phyloP scores from a whole-genome alignment of 2,888 invertebrate genomes.

The Drosophila lutescens region DNA sequence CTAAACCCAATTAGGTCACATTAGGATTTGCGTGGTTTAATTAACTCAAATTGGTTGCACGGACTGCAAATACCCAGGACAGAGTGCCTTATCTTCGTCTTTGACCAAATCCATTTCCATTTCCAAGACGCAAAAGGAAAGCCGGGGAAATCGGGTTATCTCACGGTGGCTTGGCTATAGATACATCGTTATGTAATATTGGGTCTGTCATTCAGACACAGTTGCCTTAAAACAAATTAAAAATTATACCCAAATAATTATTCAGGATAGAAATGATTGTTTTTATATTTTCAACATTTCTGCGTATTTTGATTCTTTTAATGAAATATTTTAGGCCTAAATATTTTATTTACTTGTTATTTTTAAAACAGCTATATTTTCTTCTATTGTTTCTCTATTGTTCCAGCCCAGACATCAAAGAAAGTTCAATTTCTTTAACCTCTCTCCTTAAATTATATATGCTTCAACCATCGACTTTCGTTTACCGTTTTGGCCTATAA shows the following conservation, averaged over 20 bases:
- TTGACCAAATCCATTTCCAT: conserved; percentile 30
- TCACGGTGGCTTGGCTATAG: background rate
- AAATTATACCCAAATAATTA: too few relatives aligned
- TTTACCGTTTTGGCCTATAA: conserved; percentile 31
- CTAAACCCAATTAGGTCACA: conserved; percentile 68
- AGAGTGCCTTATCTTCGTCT: conserved; percentile 8
- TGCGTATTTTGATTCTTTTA: too few relatives aligned
- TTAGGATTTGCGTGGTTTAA: conserved; percentile 76
- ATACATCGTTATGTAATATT: conserved; percentile 1
- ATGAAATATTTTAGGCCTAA: too few relatives aligned
- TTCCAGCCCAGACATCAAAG: conserved; percentile 3
- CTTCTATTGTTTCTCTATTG: background rate
- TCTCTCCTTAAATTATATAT: conserved; percentile 19
- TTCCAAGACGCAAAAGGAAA: background rate
- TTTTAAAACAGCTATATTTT: background rate
- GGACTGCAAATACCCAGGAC: conserved; percentile 40
- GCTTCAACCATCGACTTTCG: conserved; percentile 19
- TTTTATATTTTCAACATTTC: too few relatives aligned
- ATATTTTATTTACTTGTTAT: background rate
- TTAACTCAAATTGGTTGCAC: conserved; percentile 68
- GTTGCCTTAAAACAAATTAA: background rate
- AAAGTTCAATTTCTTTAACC: conserved; percentile 2
- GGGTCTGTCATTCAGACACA: background rate
- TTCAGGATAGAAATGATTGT: too few relatives aligned
- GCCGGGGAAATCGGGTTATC: conserved; percentile 20